Base-by-base conservation (phyloP, 64 coral and sea anemone genomes). In the Hydrozoanthus tunicans region DNA sequence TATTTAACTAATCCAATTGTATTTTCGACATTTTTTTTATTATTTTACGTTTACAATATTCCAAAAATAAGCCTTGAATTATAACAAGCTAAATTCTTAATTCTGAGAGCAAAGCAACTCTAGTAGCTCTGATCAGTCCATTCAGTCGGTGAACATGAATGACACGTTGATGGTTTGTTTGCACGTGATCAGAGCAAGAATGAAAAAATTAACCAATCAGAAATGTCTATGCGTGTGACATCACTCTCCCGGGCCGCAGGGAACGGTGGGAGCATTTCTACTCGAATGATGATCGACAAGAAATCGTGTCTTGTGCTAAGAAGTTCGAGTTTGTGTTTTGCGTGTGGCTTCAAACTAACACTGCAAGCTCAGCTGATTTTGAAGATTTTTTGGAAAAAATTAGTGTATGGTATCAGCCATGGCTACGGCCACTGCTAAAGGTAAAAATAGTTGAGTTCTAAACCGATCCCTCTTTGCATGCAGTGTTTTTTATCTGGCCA, bases 151-250 rank as follows among this genome's bases (percentile, higher is more conserved):
- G 52, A 88, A 74, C 66, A 88, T 88, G 68, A 88, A 88, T 88
- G 84, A 88, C 84, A 88, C 84, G 84, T 88, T 88, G 84, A 88
- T 88, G 69, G 69, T 72, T 88, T 59, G 55, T 43, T 88, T 88
- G 67, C 84, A 88, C 84, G 84, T 88, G 84, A 88, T 69, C 60
- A 11, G 84, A 88, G 74, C 84, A 74, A 88, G 55, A 88, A 73
- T 88, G 68, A 88, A 74, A 20, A 5, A 15, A n/a, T 58, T 56
- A 74, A 43, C 84, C 84, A 88, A 88, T 88, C 84, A 74, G 24
- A 88, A 60, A 3, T 59, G 23, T 73, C 23, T 11, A 61, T 88
- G 59, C 84, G 68, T 75, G 69, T 88, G 84, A 88, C 84, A 88
- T 88, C 84, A 88, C 84, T 74, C 84, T 88, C 84, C 84, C 84